phyloP scores from a whole-genome alignment of 1,140 invertebrate species.

The Caenorhabditis inopinata region DNA sequence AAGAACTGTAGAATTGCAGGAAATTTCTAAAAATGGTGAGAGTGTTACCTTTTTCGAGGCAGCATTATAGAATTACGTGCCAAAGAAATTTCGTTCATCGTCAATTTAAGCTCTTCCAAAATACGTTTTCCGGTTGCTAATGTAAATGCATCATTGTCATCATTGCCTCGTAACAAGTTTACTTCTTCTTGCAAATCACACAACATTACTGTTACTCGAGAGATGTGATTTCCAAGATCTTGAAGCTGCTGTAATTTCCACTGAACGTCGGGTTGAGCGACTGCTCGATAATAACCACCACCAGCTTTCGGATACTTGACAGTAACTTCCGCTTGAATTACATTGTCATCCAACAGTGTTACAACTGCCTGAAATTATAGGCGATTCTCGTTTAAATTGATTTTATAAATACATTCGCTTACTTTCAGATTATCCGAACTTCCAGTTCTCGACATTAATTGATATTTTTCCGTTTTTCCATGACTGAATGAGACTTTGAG shows the following conservation, averaged over 20 bases:
- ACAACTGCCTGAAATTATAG: constrained; percentile 19
- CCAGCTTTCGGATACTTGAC: constrained; percentile 49
- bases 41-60: constrained; percentile 28
- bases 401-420: not conserved
- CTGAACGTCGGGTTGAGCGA: constrained; percentile 50
- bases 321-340: constrained; percentile 48
- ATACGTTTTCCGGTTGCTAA: not conserved
- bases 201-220: not conserved
- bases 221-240: constrained; percentile 38
- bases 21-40: not conserved
- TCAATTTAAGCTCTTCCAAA: not conserved
- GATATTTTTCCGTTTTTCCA: constrained; percentile 11
- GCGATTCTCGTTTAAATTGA: not conserved
- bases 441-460: not conserved
- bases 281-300: constrained; percentile 41
- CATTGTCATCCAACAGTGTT: constrained; percentile 47
- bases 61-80: constrained; percentile 30
- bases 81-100: constrained; percentile 29
- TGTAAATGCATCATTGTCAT: not conserved
- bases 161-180: not conserved
- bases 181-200: constrained; percentile 23
- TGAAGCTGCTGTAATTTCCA: constrained; percentile 51
- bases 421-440: constrained; percentile 1
- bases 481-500: not conserved
- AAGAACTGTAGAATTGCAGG: too few species aligned